Evolutionary conservation across 1,140 invertebrate species (phyloP), one percentile per base, ranked within the genome.

Genomic region (Drosophila chauvacae): DNA sequence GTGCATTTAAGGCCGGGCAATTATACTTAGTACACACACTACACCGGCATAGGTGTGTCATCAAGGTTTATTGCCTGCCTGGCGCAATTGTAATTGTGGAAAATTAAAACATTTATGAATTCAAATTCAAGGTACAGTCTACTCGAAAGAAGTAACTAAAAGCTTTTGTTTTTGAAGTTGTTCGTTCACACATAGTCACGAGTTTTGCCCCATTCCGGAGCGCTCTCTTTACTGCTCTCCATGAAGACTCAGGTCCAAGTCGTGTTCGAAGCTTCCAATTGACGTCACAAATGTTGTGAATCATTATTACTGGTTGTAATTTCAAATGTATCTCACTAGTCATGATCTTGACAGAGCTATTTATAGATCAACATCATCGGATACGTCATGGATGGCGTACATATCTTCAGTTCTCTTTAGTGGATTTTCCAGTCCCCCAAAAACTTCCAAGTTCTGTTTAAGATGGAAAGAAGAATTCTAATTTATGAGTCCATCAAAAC

Each of bases 181-280:
- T 85, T 84, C 81, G 47, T 85, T 84, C 81, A 80, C 81, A 84
- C 77, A 77, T 61, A 60, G 75, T 83, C 81, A 80, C 71, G 81
- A 76, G 65, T 28, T 73, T 20, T 48, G 30, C 48, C 26, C 23
- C 30, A 11, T 56, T 41, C 14, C 42, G 35, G 3, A 37, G 48
- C 39, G 35, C 47, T 51, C 44, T 33, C 18, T 69, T 6, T 44
- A 26, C 23, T 42, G 33, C 26, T 50, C 65, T 51, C 62, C 9
- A 26, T 28, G 9, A 13, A 56, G 14, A 37, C 33, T 39, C 20
- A 56, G 23, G 2, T 39, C 23, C 11, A 53, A 69, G 28, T 42
- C 63, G 10, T 35, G 28, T 41, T 60, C 16, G n/a, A 44, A 56
- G 50, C 48, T 77, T 59, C 50, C 33, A 11, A 55, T 69, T 77